Evolutionary conservation across 2,797 vertebrate genomes (phyloP).

Genomic region (Anguilla obscura): DNA sequence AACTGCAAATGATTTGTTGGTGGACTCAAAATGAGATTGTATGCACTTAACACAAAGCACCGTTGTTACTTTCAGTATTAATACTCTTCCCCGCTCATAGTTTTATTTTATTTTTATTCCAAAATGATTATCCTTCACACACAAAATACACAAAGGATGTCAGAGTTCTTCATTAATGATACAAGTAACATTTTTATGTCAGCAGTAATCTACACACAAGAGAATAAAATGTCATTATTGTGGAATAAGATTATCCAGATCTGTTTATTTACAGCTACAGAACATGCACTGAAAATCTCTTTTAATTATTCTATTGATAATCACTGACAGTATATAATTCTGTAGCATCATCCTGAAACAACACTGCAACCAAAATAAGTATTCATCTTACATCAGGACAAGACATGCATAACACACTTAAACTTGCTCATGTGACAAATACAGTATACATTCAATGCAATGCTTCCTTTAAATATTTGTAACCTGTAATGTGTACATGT

Average conservation of each 20-base stretch:
- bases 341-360: background rate
- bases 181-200: background rate
- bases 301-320: background rate
- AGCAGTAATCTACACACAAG: background rate
- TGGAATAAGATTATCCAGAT: background rate
- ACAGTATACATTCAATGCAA: background rate
- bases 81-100: background rate
- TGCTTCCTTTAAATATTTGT: background rate
- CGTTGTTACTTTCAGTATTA: slow-evolving; percentile 12
- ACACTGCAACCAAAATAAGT: background rate
- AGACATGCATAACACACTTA: background rate
- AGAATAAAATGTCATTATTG: background rate
- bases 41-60: background rate
- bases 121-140: background rate
- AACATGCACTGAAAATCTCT: slow-evolving; percentile 2
- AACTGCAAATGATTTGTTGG: background rate
- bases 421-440: background rate
- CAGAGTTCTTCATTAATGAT: background rate
- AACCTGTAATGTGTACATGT: background rate
- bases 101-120: background rate
- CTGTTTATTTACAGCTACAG: background rate
- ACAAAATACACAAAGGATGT: background rate
- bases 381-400: background rate
- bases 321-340: background rate
- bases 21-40: background rate